Base-by-base conservation (phyloP, 2,113 vertebrate genomes). In the Ramphastos sulfuratus region DNA sequence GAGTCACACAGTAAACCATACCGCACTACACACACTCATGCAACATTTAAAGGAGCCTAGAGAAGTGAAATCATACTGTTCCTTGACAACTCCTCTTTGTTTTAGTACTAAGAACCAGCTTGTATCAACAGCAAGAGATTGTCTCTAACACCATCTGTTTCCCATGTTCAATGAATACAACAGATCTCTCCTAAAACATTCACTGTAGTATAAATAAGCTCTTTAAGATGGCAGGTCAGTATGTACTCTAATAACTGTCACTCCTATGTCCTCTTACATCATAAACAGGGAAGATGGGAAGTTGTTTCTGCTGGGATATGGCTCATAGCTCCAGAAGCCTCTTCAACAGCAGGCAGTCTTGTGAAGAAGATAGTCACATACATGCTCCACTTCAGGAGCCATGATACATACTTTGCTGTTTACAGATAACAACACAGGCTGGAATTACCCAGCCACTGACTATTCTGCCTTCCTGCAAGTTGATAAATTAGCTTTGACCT, bases 371-470 rank as follows among this genome's bases (percentile, higher is more conserved):
- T 46, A 31, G 30, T 7, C 63, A 25, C 37, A 76, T 11, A 48
- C 72, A 52, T 1, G 0, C 18, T 25, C 14, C 39, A 25, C 16
- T 56, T 73, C 0, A 2, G 35, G 18, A 82, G 18, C 21, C 35
- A 44, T 0, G 0, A 12, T 11, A 4, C 14, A 35, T 2, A 27
- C 27, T 13, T 83, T 4, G 0, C 17, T 79, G 18, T 10, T 87
- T 12, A 28, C 39, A 2, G 0, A 13, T 17, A 80, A 31, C 9
- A 70, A 19, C 8, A 42, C 15, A 20, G 27, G 39, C 39, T 60
- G 12, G n/a, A 83, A 74, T 72, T 67, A 77, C 15, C 12, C 28
- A 60, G 28, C 30, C 25, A 85, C 33, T 44, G 35, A 56, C 42
- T 42, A 5, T 59, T 80, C 52, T 71, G 15, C 12, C 30, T 70